Base-by-base conservation (phyloP, 2,113 vertebrate species). In the Caranx melampygus region DNA sequence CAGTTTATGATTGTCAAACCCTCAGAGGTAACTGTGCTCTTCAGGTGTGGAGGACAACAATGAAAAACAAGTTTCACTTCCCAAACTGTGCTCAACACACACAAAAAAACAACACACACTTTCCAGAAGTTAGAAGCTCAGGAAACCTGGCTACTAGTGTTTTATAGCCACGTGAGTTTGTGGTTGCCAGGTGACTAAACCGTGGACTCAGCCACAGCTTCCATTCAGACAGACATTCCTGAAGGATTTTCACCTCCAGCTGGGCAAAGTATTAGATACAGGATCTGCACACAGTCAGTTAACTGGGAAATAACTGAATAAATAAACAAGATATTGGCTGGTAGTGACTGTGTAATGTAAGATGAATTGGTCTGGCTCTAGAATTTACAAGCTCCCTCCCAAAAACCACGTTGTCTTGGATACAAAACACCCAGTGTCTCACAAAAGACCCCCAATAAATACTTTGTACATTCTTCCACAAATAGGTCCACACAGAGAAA, bases 211-310 rank as follows among this genome's bases (percentile, higher is more conserved):
- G 51, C 73, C 61, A 21, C 15, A 64, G 61, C 73, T 58, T 71
- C 15, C 11, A 66, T 49, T 70, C 40, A 14, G 72, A 72, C 35
- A 60, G 78, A 85, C 87, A 93, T 88, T 91, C 81, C 79, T 81
- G 54, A 81, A 57, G 61, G 79, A 81, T 55, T 85, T 88, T 47
- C 40, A 76, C 57, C 62, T 62, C 62, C 58, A 21, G 33, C 18
- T 52, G 67, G 21, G 82, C 40, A 71, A 72, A 80, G 71, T 26
- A 26, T 26, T 26, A 31, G 42, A 33, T 61, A 42, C 21, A 66
- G 34, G 37, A 8, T 9, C 47, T 35, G 62, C 42, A 64, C 47
- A 57, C 18, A 72, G 66, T 26, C 0, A 2, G n/a, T 37, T 11
- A 40, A 49, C 51, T 40, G n/a, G 16, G 31, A 64, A 20, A 78